Conservation (phyloP, 2,113 vertebrate species). For the Polyodon spathula region DNA sequence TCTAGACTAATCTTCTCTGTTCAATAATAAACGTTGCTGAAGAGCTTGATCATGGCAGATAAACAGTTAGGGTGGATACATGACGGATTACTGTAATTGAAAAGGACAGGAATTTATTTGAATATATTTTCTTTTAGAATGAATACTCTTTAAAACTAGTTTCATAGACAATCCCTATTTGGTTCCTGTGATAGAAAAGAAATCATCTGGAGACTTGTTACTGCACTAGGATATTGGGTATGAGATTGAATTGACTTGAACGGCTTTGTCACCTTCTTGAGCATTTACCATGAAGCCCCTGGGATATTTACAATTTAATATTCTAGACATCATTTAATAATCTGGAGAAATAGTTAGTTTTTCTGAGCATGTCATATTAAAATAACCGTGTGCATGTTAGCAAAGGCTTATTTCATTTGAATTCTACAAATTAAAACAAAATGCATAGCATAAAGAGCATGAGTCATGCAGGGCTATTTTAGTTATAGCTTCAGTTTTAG, state of each 20-base stretch:
- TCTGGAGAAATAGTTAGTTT: neutral
- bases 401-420: neutral
- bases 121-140: neutral
- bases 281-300: conserved; percentile 6
- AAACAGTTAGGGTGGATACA: too few relatives aligned
- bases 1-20: too few relatives aligned
- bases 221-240: conserved; percentile 18
- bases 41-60: too few relatives aligned
- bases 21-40: too few relatives aligned
- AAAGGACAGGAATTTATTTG: conserved; percentile 1
- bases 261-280: conserved; percentile 10
- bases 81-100: neutral
- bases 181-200: neutral
- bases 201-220: conserved; percentile 12
- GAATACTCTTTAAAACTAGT: neutral
- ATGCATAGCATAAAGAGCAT: neutral
- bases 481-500: neutral
- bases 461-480: neutral
- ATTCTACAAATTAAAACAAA: neutral
- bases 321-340: neutral
- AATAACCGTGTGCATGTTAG: neutral
- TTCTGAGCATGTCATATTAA: neutral
- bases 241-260: conserved; percentile 28
- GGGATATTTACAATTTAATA: conserved; percentile 16
- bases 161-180: neutral